Percentiles rank a stretch among this genome's conserved stretches.
Conservation (phyloP, 2,888 invertebrate species). For the Ornithoptera alexandrae region DNA sequence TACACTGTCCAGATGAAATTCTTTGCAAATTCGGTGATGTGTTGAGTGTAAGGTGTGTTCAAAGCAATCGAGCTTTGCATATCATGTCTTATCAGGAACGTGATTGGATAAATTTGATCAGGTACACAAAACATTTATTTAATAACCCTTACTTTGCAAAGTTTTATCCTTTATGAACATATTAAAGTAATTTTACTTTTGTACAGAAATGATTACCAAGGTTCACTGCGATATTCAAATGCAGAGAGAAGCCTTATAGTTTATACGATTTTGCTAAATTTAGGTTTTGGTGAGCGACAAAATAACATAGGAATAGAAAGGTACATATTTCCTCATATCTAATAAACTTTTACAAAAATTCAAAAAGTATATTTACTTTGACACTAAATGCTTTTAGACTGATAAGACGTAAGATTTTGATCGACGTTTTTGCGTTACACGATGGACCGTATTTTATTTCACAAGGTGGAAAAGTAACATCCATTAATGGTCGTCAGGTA, state of each 20-base stretch:
- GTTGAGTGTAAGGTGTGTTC: conserved; percentile 2
- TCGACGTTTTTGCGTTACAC: background rate
- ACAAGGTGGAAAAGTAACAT: background rate
- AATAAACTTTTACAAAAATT: background rate
- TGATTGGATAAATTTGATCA: conserved; percentile 6
- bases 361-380: background rate
- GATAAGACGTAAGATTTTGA: background rate
- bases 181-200: background rate
- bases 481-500: background rate
- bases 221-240: background rate
- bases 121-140: background rate
- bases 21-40: conserved; percentile 6
- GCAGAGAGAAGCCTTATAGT: conserved; percentile 1
- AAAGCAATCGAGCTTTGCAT: background rate
- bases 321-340: background rate
- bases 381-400: background rate
- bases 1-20: conserved; percentile 14
- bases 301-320: conserved; percentile 1
- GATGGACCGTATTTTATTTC: conserved; percentile 2
- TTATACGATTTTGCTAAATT: background rate
- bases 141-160: background rate
- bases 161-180: background rate
- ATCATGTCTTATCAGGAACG: conserved; percentile 4
- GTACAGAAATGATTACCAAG: background rate
- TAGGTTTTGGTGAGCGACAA: background rate